A percentile compares a stretch with the other conserved stretches of the same genome.
Conservation (phyloP, 2,888 invertebrate genomes). For the Lasioglossum morio region DNA sequence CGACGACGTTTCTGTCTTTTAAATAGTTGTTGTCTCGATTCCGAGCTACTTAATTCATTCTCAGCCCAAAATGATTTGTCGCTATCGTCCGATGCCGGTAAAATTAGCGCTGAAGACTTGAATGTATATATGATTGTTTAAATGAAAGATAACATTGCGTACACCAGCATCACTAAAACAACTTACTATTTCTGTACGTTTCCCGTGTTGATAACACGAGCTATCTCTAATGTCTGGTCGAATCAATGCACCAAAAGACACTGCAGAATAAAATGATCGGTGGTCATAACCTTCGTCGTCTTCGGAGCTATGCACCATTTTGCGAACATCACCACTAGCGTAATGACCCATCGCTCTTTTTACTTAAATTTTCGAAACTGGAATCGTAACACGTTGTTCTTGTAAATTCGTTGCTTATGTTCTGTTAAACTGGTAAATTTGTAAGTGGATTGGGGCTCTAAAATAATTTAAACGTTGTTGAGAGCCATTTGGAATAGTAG, state of each 20-base stretch:
- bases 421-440: constrained; percentile 34
- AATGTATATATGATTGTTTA: constrained; percentile 1
- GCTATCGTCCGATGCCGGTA: constrained; percentile 72
- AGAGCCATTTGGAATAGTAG: constrained; percentile 41
- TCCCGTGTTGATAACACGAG: constrained; percentile 50
- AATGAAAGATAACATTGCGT: background rate
- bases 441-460: background rate
- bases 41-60: constrained; percentile 77
- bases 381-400: background rate
- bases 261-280: constrained; percentile 42
- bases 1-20: constrained; percentile 71
- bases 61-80: constrained; percentile 80
- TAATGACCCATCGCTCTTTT: constrained; percentile 69
- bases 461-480: constrained; percentile 18
- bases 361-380: constrained; percentile 8
- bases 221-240: constrained; percentile 62
- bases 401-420: background rate
- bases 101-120: constrained; percentile 42
- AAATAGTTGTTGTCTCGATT: constrained; percentile 68
- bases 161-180: background rate
- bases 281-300: constrained; percentile 75
- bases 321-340: constrained; percentile 72
- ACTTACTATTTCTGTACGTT: constrained; percentile 73
- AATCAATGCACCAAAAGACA: constrained; percentile 56
- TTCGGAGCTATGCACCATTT: constrained; percentile 72